Evolutionary conservation across 2,113 vertebrate genomes (phyloP).

Genomic region (Isichthys henryi): DNA sequence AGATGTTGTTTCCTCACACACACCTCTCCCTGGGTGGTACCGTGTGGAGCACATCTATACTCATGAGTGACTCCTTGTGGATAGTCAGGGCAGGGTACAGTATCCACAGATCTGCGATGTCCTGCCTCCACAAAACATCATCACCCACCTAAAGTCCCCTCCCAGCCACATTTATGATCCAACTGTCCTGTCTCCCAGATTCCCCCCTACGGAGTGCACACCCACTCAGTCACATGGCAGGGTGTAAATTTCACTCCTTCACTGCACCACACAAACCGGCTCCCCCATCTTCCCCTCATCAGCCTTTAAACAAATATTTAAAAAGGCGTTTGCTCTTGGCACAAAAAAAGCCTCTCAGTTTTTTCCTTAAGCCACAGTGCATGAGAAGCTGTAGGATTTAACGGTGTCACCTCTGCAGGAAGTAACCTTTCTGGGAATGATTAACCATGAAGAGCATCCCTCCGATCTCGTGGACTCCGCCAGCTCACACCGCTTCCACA

Average conservation of each 20-base stretch:
- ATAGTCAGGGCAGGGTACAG: neutral
- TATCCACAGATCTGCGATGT: neutral
- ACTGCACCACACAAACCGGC: neutral
- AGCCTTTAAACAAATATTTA: neutral
- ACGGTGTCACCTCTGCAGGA: neutral
- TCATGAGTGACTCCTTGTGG: neutral
- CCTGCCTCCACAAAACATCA: neutral
- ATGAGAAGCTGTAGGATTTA: neutral
- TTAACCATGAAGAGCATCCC: neutral
- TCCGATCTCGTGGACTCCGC: neutral
- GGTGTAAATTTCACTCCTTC: neutral
- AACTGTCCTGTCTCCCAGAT: neutral
- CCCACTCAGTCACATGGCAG: neutral
- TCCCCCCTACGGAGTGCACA: neutral
- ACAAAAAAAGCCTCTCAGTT: neutral
- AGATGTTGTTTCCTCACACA: neutral
- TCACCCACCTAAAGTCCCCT: neutral
- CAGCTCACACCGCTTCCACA: neutral
- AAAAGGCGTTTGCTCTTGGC: neutral
- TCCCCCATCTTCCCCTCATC: neutral
- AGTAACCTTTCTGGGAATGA: neutral
- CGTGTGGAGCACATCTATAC: neutral
- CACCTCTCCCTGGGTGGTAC: neutral
- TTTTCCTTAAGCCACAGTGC: neutral
- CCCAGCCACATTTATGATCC: neutral